Conservation (phyloP, 2,113 vertebrate genomes). For the Nerophis lumbriciformis region DNA sequence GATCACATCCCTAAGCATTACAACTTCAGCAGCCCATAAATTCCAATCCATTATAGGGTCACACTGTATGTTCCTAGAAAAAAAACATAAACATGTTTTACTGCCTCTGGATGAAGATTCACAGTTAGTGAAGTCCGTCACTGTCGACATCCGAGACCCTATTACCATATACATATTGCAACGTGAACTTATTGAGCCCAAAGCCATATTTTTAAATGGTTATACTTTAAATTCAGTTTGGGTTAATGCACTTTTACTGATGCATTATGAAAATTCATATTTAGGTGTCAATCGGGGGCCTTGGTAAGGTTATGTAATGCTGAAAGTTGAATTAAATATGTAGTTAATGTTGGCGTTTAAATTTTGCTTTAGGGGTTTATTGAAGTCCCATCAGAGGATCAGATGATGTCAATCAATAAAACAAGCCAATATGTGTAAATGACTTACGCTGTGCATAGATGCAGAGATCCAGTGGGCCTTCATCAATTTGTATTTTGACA, state of each 20-base stretch:
- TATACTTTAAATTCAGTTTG: not conserved
- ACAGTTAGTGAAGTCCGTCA: conserved; percentile 7
- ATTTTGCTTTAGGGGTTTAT: not conserved
- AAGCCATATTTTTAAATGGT: not conserved
- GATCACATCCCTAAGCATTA: conserved; percentile 11
- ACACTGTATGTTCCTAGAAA: conserved; percentile 7
- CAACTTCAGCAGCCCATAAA: conserved; percentile 11
- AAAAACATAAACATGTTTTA: not conserved
- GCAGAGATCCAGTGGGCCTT: too few species aligned
- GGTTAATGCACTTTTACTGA: not conserved
- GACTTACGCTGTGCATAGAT: too few species aligned
- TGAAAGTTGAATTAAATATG: not conserved
- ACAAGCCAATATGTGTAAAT: too few species aligned
- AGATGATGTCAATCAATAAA: too few species aligned
- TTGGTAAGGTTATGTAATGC: not conserved
- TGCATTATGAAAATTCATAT: not conserved
- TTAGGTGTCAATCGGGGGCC: not conserved
- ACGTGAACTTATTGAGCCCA: not conserved
- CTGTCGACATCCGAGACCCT: not conserved
- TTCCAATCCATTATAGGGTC: conserved; percentile 20
- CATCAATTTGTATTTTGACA: too few species aligned
- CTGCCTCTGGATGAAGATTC: conserved; percentile 11
- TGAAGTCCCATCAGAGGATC: not conserved
- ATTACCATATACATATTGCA: conserved; percentile 14
- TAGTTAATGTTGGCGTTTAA: not conserved